Evolutionary conservation across 2,113 vertebrate genomes (phyloP), one percentile per base, ranked within the genome.

Genomic region (Ochotona princeps): DNA sequence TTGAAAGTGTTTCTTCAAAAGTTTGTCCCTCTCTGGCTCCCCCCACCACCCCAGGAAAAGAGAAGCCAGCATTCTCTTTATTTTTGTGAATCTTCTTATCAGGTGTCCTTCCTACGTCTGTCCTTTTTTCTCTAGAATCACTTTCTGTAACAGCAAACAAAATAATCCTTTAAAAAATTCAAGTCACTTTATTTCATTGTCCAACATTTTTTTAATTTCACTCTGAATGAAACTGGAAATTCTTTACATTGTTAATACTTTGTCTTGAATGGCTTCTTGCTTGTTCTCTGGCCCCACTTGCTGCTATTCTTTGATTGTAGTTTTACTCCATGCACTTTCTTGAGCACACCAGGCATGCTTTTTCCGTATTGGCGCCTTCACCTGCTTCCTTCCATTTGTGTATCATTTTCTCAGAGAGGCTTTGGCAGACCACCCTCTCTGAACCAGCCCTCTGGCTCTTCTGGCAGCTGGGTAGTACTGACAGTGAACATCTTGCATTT

Each of bases 171-270:
- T 87, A 57, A 81, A 78, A 87, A 95, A 78, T 8, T 80, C 28
- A 75, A 70, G 7, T 76, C 89, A 87, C 35, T 25, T 93, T 21
- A 57, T 10, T 84, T 20, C 2, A 38, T 80, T 93, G 17, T 54
- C 85, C 61, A 76, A 44, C 78, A 78, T 79, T 86, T 49, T 85
- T 89, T 20, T 87, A 30, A 60, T 86, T 49, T 94, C 44, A 69
- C 47, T 74, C n/a, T 60, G 32, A 74, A 85, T 49, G 20, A 73
- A 67, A 67, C 72, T 47, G 28, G 75, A 70, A 85, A 26, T 75
- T 93, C 63, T 84, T 83, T 57, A 61, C 70, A 38, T 74, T n/a
- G 44, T 51, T 28, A 20, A 67, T 69, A 60, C 17, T 7, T 7
- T 8, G 14, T 54, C 11, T 72, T 49, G 0, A 28, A 38, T 32